Evolutionary conservation across 2,888 invertebrate species (phyloP).

Genomic region (Megalurothrips usitatus): DNA sequence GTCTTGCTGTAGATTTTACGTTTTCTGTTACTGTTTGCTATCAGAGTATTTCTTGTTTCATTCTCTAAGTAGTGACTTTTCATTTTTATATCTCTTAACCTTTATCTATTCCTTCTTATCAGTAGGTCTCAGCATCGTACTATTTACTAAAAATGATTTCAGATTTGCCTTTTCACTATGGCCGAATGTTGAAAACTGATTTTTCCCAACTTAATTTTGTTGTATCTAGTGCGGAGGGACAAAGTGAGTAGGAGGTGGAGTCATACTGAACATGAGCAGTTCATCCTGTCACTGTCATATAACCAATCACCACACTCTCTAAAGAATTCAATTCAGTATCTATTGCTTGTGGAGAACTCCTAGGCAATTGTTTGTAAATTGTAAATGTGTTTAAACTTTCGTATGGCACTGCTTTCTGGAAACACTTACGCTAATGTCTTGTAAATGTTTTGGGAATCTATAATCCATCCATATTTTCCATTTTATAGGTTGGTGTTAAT

Average conservation of each 20-base stretch:
- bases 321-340: too few species aligned
- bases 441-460: background rate
- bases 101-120: background rate
- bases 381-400: background rate
- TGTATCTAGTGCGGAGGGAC: background rate
- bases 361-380: background rate
- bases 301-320: too few species aligned
- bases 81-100: background rate
- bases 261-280: background rate
- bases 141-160: background rate
- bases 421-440: background rate
- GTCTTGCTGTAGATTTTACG: background rate
- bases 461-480: background rate
- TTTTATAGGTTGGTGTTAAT: background rate
- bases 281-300: background rate
- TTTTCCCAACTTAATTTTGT: background rate
- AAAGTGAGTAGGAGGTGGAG: background rate
- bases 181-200: background rate
- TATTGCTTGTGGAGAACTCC: too few species aligned
- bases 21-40: background rate
- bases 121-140: background rate
- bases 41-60: background rate
- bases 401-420: background rate
- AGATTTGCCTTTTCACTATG: constrained; percentile 23
- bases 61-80: background rate